These are phyloP conservation scores for Porites lobata DNA, from an alignment of 92 coral and sea anemone species.

Conservation along the genomic window DNA sequence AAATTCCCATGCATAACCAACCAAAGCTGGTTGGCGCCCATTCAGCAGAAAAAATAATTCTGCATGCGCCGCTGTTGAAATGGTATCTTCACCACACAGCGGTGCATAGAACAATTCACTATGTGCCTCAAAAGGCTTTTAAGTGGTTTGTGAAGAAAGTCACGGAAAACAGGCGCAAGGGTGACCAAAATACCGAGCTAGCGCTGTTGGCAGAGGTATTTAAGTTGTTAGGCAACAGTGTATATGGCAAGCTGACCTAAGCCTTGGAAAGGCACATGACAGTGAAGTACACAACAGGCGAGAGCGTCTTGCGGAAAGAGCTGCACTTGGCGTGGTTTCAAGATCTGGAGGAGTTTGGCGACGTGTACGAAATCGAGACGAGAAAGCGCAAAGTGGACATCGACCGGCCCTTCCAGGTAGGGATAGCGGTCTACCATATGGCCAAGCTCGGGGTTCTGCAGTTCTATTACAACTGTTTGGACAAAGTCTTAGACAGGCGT, in stretches of 20 bases:
- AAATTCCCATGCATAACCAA: too few species aligned
- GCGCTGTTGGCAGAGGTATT: slow-evolving; percentile 2
- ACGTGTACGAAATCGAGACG: slow-evolving; percentile 35
- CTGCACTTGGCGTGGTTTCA: slow-evolving; percentile 22
- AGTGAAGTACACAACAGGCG: neutral
- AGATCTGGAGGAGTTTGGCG: slow-evolving; percentile 21
- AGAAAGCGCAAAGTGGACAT: slow-evolving; percentile 36
- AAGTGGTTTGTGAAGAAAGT: too few species aligned
- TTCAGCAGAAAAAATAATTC: too few species aligned
- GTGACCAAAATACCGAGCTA: too few species aligned
- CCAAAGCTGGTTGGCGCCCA: too few species aligned
- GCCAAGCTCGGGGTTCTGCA: slow-evolving; percentile 50
- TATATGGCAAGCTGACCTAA: slow-evolving; percentile 36
- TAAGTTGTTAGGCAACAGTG: slow-evolving; percentile 25
- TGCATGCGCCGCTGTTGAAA: too few species aligned
- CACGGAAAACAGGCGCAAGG: too few species aligned
- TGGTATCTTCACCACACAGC: too few species aligned
- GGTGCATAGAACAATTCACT: too few species aligned
- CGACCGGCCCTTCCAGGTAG: slow-evolving; percentile 53
- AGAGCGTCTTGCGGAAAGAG: neutral
- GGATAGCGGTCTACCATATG: slow-evolving; percentile 55
- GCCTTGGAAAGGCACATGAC: slow-evolving; percentile 26
- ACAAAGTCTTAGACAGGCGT: too few species aligned
- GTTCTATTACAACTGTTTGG: neutral
- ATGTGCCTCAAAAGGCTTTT: too few species aligned